Percentiles rank a stretch among this genome's conserved stretches.
Conservation (phyloP, 2,113 vertebrate species). For the Notothenia rossii region DNA sequence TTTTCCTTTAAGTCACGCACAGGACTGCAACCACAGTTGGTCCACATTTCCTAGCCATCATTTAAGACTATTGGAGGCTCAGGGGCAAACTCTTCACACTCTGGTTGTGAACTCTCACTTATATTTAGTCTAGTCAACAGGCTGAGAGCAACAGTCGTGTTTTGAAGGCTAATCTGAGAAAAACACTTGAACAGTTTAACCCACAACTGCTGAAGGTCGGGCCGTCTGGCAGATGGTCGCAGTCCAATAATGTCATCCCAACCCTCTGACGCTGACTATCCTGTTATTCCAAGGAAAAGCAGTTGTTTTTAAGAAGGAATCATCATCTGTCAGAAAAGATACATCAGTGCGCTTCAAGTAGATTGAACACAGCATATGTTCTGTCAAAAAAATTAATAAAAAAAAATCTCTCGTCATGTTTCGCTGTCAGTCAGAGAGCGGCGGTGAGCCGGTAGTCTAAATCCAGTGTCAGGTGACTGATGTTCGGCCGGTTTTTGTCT, state of each 20-base stretch:
- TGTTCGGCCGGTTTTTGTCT: conserved; percentile 45
- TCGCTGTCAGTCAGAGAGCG: conserved; percentile 53
- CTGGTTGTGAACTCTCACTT: not conserved
- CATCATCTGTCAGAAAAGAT: conserved; percentile 41
- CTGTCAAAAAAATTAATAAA: conserved; percentile 22
- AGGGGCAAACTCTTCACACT: not conserved
- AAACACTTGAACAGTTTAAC: conserved; percentile 33
- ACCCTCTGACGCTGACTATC: not conserved
- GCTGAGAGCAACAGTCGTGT: not conserved
- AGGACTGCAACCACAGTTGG: conserved; percentile 56
- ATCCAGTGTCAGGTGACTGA: conserved; percentile 78
- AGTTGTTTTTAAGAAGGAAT: not conserved
- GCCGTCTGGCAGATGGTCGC: conserved; percentile 39
- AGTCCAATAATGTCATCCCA: conserved; percentile 28
- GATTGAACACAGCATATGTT: conserved; percentile 68
- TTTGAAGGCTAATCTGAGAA: conserved; percentile 24
- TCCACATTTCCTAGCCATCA: conserved; percentile 37
- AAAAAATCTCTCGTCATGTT: conserved; percentile 3
- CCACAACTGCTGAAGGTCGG: conserved; percentile 18
- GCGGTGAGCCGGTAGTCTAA: conserved; percentile 50
- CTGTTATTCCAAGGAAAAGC: conserved; percentile 22
- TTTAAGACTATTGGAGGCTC: conserved; percentile 18
- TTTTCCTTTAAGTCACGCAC: conserved; percentile 36
- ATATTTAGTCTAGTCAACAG: not conserved
- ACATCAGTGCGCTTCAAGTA: conserved; percentile 73